Evolutionary conservation across 2,888 invertebrate genomes (phyloP).

Genomic region (Meteorus colon): DNA sequence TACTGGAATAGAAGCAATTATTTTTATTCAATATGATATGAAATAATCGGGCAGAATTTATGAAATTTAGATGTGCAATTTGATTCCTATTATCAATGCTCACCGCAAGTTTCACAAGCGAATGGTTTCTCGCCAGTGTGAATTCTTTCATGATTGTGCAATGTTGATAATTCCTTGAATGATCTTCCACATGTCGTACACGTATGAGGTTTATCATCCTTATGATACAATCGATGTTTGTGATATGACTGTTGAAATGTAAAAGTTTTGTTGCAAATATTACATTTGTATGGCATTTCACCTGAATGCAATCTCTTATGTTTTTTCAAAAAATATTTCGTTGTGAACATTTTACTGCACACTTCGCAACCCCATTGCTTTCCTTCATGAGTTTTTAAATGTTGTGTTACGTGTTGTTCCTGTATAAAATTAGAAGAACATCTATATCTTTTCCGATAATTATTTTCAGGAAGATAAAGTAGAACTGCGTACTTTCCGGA

Average conservation of each 20-base stretch:
- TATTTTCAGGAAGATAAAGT: not conserved
- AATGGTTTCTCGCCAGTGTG: conserved; percentile 90
- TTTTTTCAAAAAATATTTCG: conserved; percentile 92
- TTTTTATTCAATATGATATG: not conserved
- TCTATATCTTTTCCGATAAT: not conserved
- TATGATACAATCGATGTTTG: conserved; percentile 90
- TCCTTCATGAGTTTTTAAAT: conserved; percentile 76
- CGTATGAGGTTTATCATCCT: conserved; percentile 86
- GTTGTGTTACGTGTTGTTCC: conserved; percentile 74
- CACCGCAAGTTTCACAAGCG: conserved; percentile 90
- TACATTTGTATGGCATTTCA: conserved; percentile 90
- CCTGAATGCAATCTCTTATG: conserved; percentile 89
- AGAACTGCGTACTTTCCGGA: conserved; percentile 70
- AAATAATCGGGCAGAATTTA: conserved; percentile 28
- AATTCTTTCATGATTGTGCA: conserved; percentile 90
- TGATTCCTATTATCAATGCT: conserved; percentile 53
- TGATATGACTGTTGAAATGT: conserved; percentile 94
- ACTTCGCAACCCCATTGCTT: conserved; percentile 92
- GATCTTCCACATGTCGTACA: conserved; percentile 86
- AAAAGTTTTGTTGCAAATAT: conserved; percentile 87
- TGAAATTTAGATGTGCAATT: conserved; percentile 8
- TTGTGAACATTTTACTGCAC: conserved; percentile 89
- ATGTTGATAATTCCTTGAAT: conserved; percentile 89
- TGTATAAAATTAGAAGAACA: conserved; percentile 50
- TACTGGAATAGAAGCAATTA: conserved; percentile 35